These are phyloP conservation scores for Takifugu bimaculatus DNA, from an alignment of 2,113 vertebrate species.

Conservation along the genomic window DNA sequence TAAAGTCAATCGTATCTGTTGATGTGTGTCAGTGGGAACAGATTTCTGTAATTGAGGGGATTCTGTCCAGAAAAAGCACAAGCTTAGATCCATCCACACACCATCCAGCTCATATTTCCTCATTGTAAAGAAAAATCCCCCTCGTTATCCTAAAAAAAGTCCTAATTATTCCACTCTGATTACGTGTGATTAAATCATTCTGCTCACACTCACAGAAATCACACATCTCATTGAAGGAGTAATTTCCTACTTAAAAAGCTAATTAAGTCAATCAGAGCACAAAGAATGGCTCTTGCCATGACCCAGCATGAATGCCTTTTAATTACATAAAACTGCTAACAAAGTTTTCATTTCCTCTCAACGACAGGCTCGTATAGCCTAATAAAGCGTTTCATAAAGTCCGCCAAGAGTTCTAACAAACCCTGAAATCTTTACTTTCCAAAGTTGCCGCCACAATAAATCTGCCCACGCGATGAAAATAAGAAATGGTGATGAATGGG, in stretches of 20 bases:
- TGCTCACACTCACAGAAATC: slow-evolving; percentile 64
- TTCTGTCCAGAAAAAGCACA: too few species aligned
- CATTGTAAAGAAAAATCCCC: slow-evolving; percentile 42
- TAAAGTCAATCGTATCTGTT: too few species aligned
- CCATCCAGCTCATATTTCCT: slow-evolving; percentile 15
- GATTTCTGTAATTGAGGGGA: too few species aligned
- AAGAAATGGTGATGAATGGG: too few species aligned
- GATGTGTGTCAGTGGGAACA: too few species aligned
- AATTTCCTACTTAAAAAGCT: slow-evolving; percentile 71
- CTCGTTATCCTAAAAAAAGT: slow-evolving; percentile 36
- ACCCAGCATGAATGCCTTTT: slow-evolving; percentile 63
- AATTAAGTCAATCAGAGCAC: slow-evolving; percentile 71
- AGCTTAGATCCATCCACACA: slow-evolving; percentile 4
- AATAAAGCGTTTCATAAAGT: slow-evolving; percentile 31
- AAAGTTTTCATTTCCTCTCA: slow-evolving; percentile 57
- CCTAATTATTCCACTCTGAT: slow-evolving; percentile 64
- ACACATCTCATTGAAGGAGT: slow-evolving; percentile 62
- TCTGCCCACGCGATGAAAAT: too few species aligned
- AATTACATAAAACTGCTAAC: slow-evolving; percentile 56
- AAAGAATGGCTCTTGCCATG: slow-evolving; percentile 59
- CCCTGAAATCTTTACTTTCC: slow-evolving; percentile 8
- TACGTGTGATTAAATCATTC: slow-evolving; percentile 69
- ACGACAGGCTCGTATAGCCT: slow-evolving; percentile 29
- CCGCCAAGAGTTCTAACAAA: slow-evolving; percentile 11
- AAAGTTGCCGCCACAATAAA: not conserved